These are phyloP conservation scores for Agrilus planipennis DNA, from an alignment of 1,140 invertebrate species.

Conservation along the genomic window DNA sequence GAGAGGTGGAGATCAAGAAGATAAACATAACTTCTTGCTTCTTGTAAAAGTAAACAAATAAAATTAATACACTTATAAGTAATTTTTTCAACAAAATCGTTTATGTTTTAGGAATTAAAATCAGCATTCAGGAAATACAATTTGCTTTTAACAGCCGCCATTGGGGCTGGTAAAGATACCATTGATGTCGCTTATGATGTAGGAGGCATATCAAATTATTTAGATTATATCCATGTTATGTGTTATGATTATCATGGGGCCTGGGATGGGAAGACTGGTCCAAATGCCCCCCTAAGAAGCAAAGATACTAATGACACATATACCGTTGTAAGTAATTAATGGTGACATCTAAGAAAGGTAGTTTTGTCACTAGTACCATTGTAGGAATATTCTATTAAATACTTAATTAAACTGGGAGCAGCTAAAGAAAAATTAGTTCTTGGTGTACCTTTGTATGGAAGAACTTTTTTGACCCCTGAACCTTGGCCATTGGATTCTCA, in stretches of 20 bases:
- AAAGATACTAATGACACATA: conserved; percentile 30
- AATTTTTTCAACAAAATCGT: background rate
- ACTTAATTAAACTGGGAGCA: conserved; percentile 59
- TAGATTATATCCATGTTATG: conserved; percentile 82
- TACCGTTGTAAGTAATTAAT: conserved; percentile 45
- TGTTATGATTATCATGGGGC: conserved; percentile 82
- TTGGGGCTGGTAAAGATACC: conserved; percentile 57
- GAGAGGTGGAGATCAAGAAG: conserved; percentile 56
- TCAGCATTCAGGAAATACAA: conserved; percentile 45
- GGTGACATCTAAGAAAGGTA: too few species aligned
- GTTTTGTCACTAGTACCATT: too few species aligned
- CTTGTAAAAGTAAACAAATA: conserved; percentile 51
- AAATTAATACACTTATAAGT: background rate
- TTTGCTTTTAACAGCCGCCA: conserved; percentile 60
- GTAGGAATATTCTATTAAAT: conserved; percentile 61
- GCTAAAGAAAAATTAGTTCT: conserved; percentile 64
- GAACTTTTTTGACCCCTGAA: conserved; percentile 53
- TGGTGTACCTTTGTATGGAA: conserved; percentile 74
- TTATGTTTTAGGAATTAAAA: conserved; percentile 44
- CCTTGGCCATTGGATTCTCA: conserved; percentile 9
- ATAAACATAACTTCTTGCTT: conserved; percentile 64
- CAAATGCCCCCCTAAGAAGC: conserved; percentile 54
- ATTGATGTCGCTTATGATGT: conserved; percentile 69
- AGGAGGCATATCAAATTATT: conserved; percentile 50
- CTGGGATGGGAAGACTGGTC: conserved; percentile 64